These are phyloP conservation scores for Laticauda laticaudata DNA, from an alignment of 2,113 vertebrate genomes.

Conservation along the genomic window DNA sequence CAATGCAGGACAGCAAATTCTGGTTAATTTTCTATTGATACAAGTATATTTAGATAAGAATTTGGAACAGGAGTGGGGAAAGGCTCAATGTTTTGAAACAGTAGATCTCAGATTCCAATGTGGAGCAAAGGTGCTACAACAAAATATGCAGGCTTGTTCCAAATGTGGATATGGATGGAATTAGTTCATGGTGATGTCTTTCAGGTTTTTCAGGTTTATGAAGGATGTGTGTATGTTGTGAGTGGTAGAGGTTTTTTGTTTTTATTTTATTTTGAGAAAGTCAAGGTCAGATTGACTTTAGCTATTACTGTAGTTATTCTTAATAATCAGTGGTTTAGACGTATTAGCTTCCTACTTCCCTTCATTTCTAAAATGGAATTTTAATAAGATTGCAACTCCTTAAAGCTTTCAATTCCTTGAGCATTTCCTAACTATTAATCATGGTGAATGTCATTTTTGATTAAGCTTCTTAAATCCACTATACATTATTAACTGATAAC, in stretches of 20 bases:
- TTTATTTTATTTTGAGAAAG: background rate
- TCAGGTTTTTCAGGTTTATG: slow-evolving; percentile 3
- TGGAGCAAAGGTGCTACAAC: background rate
- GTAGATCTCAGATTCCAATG: background rate
- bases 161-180: background rate
- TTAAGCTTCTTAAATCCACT: slow-evolving; percentile 62
- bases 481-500: slow-evolving; percentile 65
- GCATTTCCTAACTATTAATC: slow-evolving; percentile 62
- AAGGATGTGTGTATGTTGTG: background rate
- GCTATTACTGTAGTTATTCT: slow-evolving; percentile 53
- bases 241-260: background rate
- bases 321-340: slow-evolving; percentile 60
- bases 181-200: slow-evolving; percentile 23
- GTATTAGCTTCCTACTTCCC: slow-evolving; percentile 65
- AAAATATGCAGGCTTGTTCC: background rate
- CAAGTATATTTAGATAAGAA: background rate
- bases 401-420: slow-evolving; percentile 51
- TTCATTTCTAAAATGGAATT: slow-evolving; percentile 69
- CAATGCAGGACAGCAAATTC: background rate
- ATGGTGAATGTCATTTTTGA: slow-evolving; percentile 60
- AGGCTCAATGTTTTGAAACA: background rate
- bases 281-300: slow-evolving; percentile 44
- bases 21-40: background rate
- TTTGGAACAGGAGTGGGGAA: background rate
- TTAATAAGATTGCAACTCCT: slow-evolving; percentile 67